Evolutionary conservation across 1,140 invertebrate species (phyloP), one percentile per base, ranked within the genome.

Genomic region (Acromyrmex charruanus): DNA sequence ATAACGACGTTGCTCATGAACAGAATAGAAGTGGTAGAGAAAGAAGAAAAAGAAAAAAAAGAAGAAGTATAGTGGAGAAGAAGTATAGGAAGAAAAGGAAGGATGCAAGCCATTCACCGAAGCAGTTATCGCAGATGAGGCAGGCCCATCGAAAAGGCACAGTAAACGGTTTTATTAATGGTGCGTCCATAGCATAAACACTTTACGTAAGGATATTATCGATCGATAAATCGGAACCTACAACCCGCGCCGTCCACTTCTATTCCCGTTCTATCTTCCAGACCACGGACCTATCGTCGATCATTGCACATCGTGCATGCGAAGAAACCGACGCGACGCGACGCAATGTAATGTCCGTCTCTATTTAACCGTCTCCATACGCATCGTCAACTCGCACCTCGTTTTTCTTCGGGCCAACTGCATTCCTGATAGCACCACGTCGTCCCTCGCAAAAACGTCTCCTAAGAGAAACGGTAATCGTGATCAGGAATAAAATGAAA

Each of bases 151-250:
- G 90, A 91, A 91, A 91, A 91, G 90, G 72, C 68, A 86, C 75
- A 88, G 88, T 87, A 90, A 88, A 91, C 86, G 89, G 80, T 91
- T 92, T 88, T 93, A 94, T 94, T 93, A 93, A 93, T 94, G 92
- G 90, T 85, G 49, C 85, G 69, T 61, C 71, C 89, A 84, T 87
- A 55, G 74, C 91, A 93, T 93, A 94, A 93, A 94, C 92, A 94
- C 91, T 93, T 94, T 94, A 94, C 92, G 88, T 93, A 94, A 94
- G 89, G 90, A 91, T 93, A 93, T 93, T 92, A 94, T 94, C 93
- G 92, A 89, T 91, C 90, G 91, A 94, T 94, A 94, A 94, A 94
- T 94, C 93, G 89, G 85, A 82, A 77, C 91, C 90, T 92, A 91
- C 90, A 87, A 75, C 80, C 53, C 89, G 75, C 77, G 16, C 51